These are phyloP conservation scores for Littorina saxatilis DNA, from an alignment of 1,140 invertebrate genomes.

Conservation along the genomic window DNA sequence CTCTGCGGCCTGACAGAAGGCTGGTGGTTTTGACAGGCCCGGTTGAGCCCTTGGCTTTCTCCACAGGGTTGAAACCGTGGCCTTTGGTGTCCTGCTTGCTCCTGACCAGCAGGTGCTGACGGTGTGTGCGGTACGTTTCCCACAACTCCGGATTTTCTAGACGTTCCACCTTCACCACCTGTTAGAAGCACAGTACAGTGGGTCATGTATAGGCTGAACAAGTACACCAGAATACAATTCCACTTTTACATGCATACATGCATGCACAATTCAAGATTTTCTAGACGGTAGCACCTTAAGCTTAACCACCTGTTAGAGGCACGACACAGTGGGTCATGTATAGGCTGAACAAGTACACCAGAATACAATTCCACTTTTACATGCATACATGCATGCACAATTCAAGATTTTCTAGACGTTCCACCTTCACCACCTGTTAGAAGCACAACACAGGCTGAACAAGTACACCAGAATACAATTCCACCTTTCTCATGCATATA, in stretches of 20 bases:
- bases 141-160: constrained; percentile 61
- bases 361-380: too few relatives aligned
- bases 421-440: constrained; percentile 47
- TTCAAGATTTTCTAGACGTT: constrained; percentile 60
- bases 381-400: too few relatives aligned
- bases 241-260: too few relatives aligned
- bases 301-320: too few relatives aligned
- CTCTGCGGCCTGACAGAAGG: neutral
- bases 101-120: constrained; percentile 46
- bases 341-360: too few relatives aligned
- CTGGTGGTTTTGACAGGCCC: constrained; percentile 45
- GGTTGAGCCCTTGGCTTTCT: constrained; percentile 34
- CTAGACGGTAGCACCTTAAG: too few relatives aligned
- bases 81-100: neutral
- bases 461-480: too few relatives aligned
- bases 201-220: too few relatives aligned
- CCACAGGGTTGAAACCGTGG: constrained; percentile 7
- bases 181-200: neutral
- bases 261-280: too few relatives aligned
- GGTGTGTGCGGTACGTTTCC: constrained; percentile 52
- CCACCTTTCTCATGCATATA: too few relatives aligned
- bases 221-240: too few relatives aligned
- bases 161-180: constrained; percentile 54
- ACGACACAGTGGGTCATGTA: too few relatives aligned
- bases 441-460: neutral